phyloP scores from a whole-genome alignment of 2,888 invertebrate species.

The Laspeyria flexula region DNA sequence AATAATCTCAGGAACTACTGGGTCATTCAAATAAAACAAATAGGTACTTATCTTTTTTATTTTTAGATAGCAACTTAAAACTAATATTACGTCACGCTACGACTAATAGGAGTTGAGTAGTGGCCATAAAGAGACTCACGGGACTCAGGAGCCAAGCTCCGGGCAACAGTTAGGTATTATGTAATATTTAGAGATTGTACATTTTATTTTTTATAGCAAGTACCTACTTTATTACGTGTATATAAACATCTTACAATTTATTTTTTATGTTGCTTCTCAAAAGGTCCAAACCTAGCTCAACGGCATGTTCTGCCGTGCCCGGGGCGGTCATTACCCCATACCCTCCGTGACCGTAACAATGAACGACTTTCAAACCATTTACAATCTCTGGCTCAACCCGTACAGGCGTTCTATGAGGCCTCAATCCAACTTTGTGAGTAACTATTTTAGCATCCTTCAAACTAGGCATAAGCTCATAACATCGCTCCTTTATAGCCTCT shows the following conservation, averaged over 20 bases:
- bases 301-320: constrained; percentile 93
- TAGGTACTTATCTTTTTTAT: too few species aligned
- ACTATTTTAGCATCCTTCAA: constrained; percentile 86
- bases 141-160: too few species aligned
- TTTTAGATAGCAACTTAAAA: too few species aligned
- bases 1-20: too few species aligned
- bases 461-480: constrained; percentile 90
- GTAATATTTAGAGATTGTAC: background rate
- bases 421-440: constrained; percentile 90
- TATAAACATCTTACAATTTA: constrained; percentile 57
- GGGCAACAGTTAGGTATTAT: too few species aligned
- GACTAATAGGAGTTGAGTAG: too few species aligned
- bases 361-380: constrained; percentile 88
- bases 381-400: constrained; percentile 89
- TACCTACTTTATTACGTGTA: background rate
- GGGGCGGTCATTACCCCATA: constrained; percentile 96
- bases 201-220: background rate
- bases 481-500: constrained; percentile 92
- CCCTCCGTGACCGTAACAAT: constrained; percentile 98
- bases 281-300: constrained; percentile 88
- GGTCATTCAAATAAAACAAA: too few species aligned
- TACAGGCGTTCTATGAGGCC: constrained; percentile 92
- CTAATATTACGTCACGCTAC: too few species aligned
- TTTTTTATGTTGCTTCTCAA: constrained; percentile 62
- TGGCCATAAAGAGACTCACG: too few species aligned